Evolutionary conservation across 2,113 vertebrate species (phyloP), one percentile per base, ranked within the genome.

Genomic region (Passer montanus): DNA sequence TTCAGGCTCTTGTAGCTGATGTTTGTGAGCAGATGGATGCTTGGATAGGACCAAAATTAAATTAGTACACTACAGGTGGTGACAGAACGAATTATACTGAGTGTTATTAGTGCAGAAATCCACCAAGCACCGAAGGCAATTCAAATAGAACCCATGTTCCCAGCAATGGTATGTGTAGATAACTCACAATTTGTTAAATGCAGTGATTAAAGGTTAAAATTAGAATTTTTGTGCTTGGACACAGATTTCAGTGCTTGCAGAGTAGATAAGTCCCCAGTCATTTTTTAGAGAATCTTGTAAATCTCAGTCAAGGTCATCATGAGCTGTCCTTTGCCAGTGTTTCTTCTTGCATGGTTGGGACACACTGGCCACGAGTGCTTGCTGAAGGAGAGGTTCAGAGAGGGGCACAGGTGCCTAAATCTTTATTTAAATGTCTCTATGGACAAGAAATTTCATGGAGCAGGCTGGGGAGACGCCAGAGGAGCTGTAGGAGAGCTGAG

Each of bases 11-110:
- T 87, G 31, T 68, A 58, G 46, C 10, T 68, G 60, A 41, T 64
- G 69, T 56, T 87, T 72, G 41, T 84, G 87, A 89, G 86, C 84
- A 92, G 60, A 92, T 75, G 41, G 77, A 90, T 91, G 77, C 52
- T 89, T 64, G 76, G 84, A 79, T 60, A 53, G 80, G 37, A 87
- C 52, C 56, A 82, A 72, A 84, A 92, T 79, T 74, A 84, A 80
- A 91, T 90, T 33, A 89, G 35, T 15, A 27, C 30, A 33, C 68
- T 78, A 64, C 66, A 75, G 69, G 69, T 87, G 84, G 66, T 60
- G 87, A 44, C 62, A 91, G 74, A 79, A 84, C 53, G 44, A 79
- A 87, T 94, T 58, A 69, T 15, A 64, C 22, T 2, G 11, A 30
- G 26, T 31, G 69, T 13, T 72, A n/a, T 75, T 58, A 82, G 41